Evolutionary conservation across 2,888 invertebrate genomes (phyloP).

Genomic region (Drosophila pseudotakahashii): DNA sequence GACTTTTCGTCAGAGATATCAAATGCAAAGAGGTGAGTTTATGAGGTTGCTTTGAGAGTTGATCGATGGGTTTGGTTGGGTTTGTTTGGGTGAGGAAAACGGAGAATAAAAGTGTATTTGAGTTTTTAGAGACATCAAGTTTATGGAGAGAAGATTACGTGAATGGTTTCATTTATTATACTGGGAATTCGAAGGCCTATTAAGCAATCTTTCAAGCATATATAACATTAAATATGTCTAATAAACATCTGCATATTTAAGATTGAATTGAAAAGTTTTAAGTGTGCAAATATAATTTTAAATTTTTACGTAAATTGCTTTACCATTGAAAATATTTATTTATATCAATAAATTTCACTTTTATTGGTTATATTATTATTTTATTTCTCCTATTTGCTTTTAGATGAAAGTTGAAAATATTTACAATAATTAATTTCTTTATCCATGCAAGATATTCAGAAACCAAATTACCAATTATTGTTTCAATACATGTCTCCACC

Average conservation of each 20-base stretch:
- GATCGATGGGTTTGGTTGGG: slow-evolving; percentile 11
- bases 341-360: too few relatives aligned
- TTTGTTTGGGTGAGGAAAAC: background rate
- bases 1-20: slow-evolving; percentile 31
- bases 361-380: too few relatives aligned
- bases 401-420: too few relatives aligned
- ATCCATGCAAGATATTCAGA: too few relatives aligned
- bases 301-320: too few relatives aligned
- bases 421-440: too few relatives aligned
- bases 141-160: background rate
- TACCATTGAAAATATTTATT: too few relatives aligned
- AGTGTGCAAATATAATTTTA: too few relatives aligned
- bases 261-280: too few relatives aligned
- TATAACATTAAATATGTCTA: background rate
- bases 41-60: slow-evolving; percentile 6
- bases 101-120: background rate
- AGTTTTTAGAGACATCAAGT: background rate
- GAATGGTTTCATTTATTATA: background rate
- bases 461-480: too few relatives aligned
- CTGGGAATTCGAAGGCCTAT: background rate
- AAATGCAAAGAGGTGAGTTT: slow-evolving; percentile 14
- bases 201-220: background rate
- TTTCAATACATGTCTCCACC: background rate
- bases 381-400: too few relatives aligned
- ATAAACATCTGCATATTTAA: background rate